Conservation (phyloP, 2,888 invertebrate genomes). For the Schizotus pectinicornis region DNA sequence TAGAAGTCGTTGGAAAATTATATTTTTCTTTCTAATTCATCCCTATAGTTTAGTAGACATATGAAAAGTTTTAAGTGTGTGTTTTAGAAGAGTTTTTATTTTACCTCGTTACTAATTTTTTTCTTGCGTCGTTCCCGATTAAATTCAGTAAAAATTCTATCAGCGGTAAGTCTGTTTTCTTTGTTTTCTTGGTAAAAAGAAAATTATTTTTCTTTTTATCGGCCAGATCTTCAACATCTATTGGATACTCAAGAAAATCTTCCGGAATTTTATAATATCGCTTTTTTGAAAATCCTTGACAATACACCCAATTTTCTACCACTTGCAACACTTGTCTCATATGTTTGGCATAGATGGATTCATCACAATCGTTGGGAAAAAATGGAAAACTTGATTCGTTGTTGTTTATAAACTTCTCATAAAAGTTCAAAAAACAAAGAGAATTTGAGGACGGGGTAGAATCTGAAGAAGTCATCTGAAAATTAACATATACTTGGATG, state of each 20-base stretch:
- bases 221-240: constrained; percentile 14
- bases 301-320: constrained; percentile 57
- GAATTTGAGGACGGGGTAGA: too few relatives aligned
- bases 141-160: neutral
- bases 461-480: neutral
- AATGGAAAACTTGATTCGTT: constrained; percentile 38
- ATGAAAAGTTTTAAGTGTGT: too few relatives aligned
- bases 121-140: constrained; percentile 4
- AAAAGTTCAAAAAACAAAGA: neutral
- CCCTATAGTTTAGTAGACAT: too few relatives aligned
- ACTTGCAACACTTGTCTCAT: constrained; percentile 43
- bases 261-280: constrained; percentile 47
- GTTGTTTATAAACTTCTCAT: neutral
- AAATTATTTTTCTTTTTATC: constrained; percentile 25
- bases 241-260: constrained; percentile 33
- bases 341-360: constrained; percentile 38
- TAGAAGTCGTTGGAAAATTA: neutral
- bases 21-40: too few relatives aligned
- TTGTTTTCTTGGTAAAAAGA: neutral
- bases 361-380: constrained; percentile 39
- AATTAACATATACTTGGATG: neutral
- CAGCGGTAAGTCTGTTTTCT: neutral
- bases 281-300: constrained; percentile 47
- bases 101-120: constrained; percentile 28
- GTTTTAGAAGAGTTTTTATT: too few relatives aligned